A percentile compares a stretch with the other conserved stretches of the same genome.
phyloP scores from a whole-genome alignment of 1,140 invertebrate genomes.

The Sitophilus oryzae region DNA sequence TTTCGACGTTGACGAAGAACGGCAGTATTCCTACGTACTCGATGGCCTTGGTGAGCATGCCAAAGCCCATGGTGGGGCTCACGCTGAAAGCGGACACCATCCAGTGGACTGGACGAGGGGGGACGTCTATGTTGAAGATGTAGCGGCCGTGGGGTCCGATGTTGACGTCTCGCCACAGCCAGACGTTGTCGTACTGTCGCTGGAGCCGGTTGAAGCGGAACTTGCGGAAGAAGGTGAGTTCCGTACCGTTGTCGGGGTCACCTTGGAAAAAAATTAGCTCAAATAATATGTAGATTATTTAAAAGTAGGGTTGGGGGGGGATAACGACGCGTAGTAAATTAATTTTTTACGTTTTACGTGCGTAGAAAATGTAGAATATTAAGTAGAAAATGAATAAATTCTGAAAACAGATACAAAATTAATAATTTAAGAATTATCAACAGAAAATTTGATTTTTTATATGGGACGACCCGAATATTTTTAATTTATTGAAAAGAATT shows the following conservation, averaged over 20 bases:
- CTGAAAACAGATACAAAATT: too few species aligned
- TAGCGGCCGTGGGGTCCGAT: slow-evolving; percentile 84
- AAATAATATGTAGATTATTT: too few species aligned
- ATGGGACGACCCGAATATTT: too few species aligned
- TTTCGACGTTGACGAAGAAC: slow-evolving; percentile 94
- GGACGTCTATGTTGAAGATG: slow-evolving; percentile 84
- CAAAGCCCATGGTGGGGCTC: slow-evolving; percentile 78
- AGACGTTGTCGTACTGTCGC: slow-evolving; percentile 87
- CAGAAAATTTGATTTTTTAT: too few species aligned
- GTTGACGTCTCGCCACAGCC: slow-evolving; percentile 91
- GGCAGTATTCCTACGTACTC: slow-evolving; percentile 79
- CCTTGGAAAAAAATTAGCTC: slow-evolving; percentile 44
- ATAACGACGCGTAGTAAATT: too few species aligned
- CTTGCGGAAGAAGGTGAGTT: slow-evolving; percentile 67
- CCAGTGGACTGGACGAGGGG: slow-evolving; percentile 79
- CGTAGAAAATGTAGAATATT: too few species aligned
- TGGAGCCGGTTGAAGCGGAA: slow-evolving; percentile 80
- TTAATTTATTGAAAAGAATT: too few species aligned
- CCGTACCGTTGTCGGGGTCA: slow-evolving; percentile 54
- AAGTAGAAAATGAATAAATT: too few species aligned
- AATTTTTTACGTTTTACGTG: too few species aligned
- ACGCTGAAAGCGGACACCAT: slow-evolving; percentile 89
- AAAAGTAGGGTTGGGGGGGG: too few species aligned
- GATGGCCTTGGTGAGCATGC: slow-evolving; percentile 72
- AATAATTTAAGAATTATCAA: too few species aligned